Conservation (phyloP, 2,113 vertebrate species). For the Planiliza haematocheilus region DNA sequence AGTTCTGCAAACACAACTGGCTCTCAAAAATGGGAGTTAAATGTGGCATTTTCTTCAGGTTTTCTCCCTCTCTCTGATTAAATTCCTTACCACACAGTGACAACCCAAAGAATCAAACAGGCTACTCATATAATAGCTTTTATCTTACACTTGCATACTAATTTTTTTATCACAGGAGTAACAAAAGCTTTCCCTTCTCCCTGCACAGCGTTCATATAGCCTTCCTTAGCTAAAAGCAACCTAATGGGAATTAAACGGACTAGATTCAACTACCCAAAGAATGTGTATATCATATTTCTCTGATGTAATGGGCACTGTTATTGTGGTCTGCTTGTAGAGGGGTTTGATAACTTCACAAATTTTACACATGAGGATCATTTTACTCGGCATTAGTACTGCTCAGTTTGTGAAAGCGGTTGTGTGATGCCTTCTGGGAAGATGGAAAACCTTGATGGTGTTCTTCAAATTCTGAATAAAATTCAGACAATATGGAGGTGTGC, state of each 20-base stretch:
- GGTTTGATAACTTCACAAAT: conserved; percentile 4
- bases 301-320: not conserved
- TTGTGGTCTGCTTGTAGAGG: not conserved
- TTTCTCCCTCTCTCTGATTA: not conserved
- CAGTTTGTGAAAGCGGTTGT: not conserved
- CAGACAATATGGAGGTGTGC: not conserved
- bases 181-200: not conserved
- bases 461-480: not conserved
- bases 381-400: not conserved
- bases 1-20: conserved; percentile 1
- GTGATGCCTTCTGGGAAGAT: not conserved
- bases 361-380: not conserved
- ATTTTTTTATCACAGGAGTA: not conserved
- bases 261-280: too few species aligned
- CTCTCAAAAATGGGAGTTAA: not conserved
- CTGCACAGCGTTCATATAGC: not conserved
- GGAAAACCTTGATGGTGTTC: not conserved
- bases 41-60: not conserved
- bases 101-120: conserved; percentile 24
- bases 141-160: conserved; percentile 15
- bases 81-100: not conserved
- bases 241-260: not conserved
- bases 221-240: not conserved
- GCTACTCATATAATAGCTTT: conserved; percentile 18
- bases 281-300: too few species aligned